phyloP scores from a whole-genome alignment of 2,113 vertebrate species.

The Apaloderma vittatum region DNA sequence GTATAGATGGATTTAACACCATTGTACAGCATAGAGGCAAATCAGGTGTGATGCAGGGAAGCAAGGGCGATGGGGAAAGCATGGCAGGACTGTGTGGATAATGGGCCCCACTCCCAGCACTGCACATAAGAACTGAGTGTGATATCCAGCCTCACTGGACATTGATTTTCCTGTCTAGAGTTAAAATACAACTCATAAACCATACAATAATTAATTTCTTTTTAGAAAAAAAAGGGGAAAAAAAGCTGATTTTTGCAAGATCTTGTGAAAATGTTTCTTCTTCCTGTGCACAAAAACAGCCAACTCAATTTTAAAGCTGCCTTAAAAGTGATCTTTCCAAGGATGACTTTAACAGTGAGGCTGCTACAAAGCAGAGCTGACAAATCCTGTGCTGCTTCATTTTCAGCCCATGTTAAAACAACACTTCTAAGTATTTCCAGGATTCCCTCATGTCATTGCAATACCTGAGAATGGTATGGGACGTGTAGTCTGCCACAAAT shows the following conservation, averaged over 20 bases:
- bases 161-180: not conserved
- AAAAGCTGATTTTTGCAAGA: not conserved
- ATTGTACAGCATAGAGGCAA: not conserved
- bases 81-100: not conserved
- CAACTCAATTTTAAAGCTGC: not conserved
- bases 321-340: not conserved
- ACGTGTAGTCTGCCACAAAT: not conserved
- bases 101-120: not conserved
- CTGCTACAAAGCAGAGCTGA: not conserved
- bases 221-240: too few species aligned
- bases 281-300: not conserved
- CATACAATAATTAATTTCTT: not conserved
- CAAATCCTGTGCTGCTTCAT: not conserved
- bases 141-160: not conserved
- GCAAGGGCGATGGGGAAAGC: not conserved
- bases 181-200: not conserved
- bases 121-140: not conserved
- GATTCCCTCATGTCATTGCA: not conserved
- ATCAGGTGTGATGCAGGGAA: not conserved
- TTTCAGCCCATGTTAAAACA: not conserved
- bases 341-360: not conserved
- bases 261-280: not conserved
- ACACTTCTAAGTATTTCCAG: not conserved
- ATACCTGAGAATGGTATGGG: not conserved
- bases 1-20: not conserved